These are phyloP conservation scores for Apostichopus californicus DNA, from an alignment of 35 echinoderm and acorn worm genomes.

Conservation along the genomic window DNA sequence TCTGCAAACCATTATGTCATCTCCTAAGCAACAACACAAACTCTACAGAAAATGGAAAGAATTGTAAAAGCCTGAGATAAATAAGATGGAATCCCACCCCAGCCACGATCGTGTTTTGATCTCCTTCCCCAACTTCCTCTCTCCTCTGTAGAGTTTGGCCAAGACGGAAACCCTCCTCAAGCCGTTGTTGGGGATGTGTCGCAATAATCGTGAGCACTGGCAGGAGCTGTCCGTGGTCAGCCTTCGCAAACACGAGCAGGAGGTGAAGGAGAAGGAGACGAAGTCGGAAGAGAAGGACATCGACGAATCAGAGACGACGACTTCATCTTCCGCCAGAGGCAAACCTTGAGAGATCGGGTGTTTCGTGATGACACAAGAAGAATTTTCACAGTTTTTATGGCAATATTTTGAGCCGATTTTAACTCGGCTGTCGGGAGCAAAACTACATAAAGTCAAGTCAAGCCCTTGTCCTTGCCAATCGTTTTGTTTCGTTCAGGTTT, in stretches of 20 bases:
- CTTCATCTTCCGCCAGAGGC: slow-evolving; percentile 8
- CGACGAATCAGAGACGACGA: slow-evolving; percentile 82
- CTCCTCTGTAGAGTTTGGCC: slow-evolving; percentile 60
- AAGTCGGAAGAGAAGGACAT: slow-evolving; percentile 87
- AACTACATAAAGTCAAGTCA: not conserved
- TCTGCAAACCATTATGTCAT: too few species aligned
- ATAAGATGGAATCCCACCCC: too few species aligned
- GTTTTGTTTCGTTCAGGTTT: not conserved
- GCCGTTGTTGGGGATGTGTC: slow-evolving; percentile 69
- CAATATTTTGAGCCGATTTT: slow-evolving; percentile 33
- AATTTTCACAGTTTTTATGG: slow-evolving; percentile 21
- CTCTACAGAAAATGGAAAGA: too few species aligned
- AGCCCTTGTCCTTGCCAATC: slow-evolving; percentile 7
- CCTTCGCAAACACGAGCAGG: slow-evolving; percentile 61
- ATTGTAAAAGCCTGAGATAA: too few species aligned
- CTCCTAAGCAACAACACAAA: too few species aligned
- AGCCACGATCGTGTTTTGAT: too few species aligned
- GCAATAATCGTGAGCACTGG: slow-evolving; percentile 85
- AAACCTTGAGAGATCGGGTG: not conserved
- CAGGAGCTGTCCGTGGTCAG: slow-evolving; percentile 68
- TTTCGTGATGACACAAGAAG: not conserved
- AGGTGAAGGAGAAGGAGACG: slow-evolving; percentile 59
- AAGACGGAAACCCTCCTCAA: slow-evolving; percentile 56
- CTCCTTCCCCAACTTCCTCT: not conserved
- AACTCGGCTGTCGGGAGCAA: not conserved